phyloP scores from a whole-genome alignment of 1,140 invertebrate species.

The Sycophaga agraensis region DNA sequence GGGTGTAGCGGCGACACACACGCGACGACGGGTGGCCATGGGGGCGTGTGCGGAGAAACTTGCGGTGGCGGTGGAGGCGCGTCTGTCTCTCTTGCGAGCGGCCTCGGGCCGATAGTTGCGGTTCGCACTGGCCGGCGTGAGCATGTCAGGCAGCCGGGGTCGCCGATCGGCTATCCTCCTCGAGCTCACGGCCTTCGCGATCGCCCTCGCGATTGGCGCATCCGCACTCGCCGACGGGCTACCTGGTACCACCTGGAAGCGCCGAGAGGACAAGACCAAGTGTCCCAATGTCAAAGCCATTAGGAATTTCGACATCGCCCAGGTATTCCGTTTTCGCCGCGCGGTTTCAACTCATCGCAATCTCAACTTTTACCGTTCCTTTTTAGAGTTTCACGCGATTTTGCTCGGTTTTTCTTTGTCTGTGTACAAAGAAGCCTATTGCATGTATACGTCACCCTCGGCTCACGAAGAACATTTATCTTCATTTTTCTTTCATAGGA shows the following conservation, averaged over 20 bases:
- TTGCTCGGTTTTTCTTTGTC: no score
- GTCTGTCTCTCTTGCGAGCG: no score
- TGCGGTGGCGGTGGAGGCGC: neutral
- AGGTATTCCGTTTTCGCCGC: no score
- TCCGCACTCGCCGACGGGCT: neutral
- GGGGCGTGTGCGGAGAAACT: neutral
- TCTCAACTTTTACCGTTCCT: no score
- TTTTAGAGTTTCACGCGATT: no score
- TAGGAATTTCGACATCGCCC: constrained; percentile 55
- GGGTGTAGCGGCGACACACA: neutral
- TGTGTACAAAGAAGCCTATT: no score
- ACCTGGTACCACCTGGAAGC: constrained; percentile 40
- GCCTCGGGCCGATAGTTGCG: constrained; percentile 36
- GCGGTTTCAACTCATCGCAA: no score
- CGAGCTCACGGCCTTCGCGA: constrained; percentile 9
- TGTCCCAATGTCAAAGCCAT: constrained; percentile 61
- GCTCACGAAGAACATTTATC: no score
- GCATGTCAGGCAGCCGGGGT: neutral
- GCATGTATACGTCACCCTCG: no score
- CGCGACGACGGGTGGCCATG: neutral
- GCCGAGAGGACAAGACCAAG: constrained; percentile 62
- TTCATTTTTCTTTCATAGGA: no score
- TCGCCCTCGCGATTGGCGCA: constrained; percentile 17
- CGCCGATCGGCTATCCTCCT: constrained; percentile 11
- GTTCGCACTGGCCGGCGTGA: constrained; percentile 36